Percentiles rank a stretch among this genome's conserved stretches.
Conservation (phyloP, 1,140 invertebrate species). For the Hestina assimilis region DNA sequence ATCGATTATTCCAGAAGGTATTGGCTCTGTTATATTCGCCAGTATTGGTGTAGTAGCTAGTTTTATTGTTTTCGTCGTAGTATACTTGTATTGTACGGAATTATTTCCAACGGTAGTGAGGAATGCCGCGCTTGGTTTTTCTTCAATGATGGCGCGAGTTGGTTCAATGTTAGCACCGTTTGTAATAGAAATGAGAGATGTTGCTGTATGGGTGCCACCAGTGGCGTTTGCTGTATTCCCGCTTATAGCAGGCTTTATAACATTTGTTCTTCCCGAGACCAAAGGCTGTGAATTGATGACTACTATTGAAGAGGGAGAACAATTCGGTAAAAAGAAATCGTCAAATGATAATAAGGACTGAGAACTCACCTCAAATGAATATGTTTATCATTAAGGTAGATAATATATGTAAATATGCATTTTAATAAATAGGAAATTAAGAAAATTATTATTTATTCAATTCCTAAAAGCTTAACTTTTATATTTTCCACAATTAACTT, state of each 20-base stretch:
- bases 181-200: conserved; percentile 73
- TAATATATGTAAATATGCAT: background rate
- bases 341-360: conserved; percentile 2
- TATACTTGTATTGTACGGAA: conserved; percentile 84
- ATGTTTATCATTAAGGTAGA: background rate
- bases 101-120: conserved; percentile 84
- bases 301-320: conserved; percentile 87
- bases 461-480: too few relatives aligned
- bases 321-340: conserved; percentile 80
- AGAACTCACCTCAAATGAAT: background rate
- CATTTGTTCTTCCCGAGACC: conserved; percentile 87
- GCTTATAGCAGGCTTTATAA: conserved; percentile 81
- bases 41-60: conserved; percentile 84
- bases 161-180: conserved; percentile 84
- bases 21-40: conserved; percentile 78
- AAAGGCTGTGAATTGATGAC: conserved; percentile 85
- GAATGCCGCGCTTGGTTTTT: conserved; percentile 83
- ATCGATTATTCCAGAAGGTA: conserved; percentile 70
- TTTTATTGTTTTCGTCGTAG: conserved; percentile 82
- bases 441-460: background rate
- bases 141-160: conserved; percentile 83
- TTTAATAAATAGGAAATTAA: conserved; percentile 7
- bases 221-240: conserved; percentile 83
- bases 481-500: background rate
- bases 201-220: conserved; percentile 81